Conservation (phyloP, 2,797 vertebrate species). For the Chloroceryle inda region DNA sequence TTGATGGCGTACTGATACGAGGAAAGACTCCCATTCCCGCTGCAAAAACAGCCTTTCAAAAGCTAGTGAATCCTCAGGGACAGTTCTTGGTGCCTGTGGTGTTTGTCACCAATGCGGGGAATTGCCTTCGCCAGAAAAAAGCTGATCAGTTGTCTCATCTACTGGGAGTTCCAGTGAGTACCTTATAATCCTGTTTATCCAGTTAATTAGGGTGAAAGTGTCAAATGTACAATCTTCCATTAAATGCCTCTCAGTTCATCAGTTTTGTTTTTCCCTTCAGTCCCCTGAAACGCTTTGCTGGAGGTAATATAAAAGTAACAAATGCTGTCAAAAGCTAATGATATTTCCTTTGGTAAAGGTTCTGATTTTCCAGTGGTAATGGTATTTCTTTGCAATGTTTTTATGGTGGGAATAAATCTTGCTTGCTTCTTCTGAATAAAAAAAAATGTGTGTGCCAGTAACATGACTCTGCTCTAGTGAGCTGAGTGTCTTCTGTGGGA, state of each 20-base stretch:
- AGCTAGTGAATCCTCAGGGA: constrained; percentile 84
- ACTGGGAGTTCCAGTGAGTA: constrained; percentile 88
- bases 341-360: not conserved
- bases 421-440: not conserved
- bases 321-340: not conserved
- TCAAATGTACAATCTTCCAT: not conserved
- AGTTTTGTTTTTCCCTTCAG: not conserved
- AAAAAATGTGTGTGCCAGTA: not conserved
- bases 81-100: constrained; percentile 88
- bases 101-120: constrained; percentile 92
- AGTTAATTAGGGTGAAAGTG: not conserved
- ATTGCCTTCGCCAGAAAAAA: constrained; percentile 88
- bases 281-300: not conserved
- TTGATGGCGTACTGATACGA: constrained; percentile 90
- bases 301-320: not conserved
- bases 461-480: not conserved
- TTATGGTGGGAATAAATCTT: not conserved
- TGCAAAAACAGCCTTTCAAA: constrained; percentile 85
- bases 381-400: not conserved
- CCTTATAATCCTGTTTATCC: not conserved
- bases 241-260: not conserved
- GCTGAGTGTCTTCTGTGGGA: not conserved
- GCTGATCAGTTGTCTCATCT: constrained; percentile 88
- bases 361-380: not conserved
- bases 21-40: constrained; percentile 88